Base-by-base conservation (phyloP, 2,113 vertebrate genomes). In the Mionectes macconnelli region DNA sequence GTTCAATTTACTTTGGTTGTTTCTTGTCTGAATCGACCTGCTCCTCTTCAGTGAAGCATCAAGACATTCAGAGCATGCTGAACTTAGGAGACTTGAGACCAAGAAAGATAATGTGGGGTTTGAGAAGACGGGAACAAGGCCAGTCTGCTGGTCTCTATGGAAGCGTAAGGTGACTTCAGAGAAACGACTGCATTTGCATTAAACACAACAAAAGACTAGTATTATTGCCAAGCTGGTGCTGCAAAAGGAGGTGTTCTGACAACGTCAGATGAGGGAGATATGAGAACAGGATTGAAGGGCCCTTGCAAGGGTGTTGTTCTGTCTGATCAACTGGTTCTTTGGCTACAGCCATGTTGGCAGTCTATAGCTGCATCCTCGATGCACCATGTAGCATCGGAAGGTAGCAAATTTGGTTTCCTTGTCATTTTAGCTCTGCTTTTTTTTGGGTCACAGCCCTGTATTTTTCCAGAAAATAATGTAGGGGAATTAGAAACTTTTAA, bases 331-430 rank as follows among this genome's bases (percentile, higher is more conserved):
- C 7, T 39, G 31, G 14, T 53, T 69, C n/a, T 57, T 55, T 39
- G 70, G 44, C 84, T 50, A 0, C 53, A 57, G 44, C 3, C 3
- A 0, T 31, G 39, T 27, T 23, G 45, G 23, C 33, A 28, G 15
- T 14, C 30, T 21, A 0, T 6, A 52, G 60, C 49, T 69, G 31
- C 55, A 47, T 59, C 47, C 39, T 82, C 0, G 0, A 69, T 52
- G 57, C 35, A 33, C 40, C 0, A 0, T 5, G 23, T 10, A 19
- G 40, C 35, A 13, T 49, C 0, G 0, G 15, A 37, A 56, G 40
- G 40, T 37, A 64, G 53, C 55, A 47, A 23, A 42, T 50, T 73
- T 44, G 31, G 10, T 37, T 94, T 44, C 42, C 53, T 72, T 85
- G 40, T 55, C 0, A 1, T 14, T 56, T 55, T 35, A 66, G 27